phyloP scores from a whole-genome alignment of 1,140 invertebrate species.

The Drosophila sucinea region DNA sequence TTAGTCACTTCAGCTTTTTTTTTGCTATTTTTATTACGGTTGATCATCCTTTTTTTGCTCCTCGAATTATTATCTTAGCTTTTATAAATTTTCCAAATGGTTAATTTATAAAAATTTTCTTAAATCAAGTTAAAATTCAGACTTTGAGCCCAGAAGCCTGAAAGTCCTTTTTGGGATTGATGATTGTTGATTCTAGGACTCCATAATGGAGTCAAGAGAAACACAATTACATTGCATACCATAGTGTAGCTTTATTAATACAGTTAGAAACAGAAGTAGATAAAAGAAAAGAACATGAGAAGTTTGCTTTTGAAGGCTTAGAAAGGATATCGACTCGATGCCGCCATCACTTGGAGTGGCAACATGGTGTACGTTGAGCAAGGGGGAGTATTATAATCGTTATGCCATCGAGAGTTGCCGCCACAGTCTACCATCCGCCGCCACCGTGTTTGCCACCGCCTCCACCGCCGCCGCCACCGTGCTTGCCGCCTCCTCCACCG shows the following conservation, averaged over 20 bases:
- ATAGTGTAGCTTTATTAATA: constrained; percentile 19
- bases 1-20: too few relatives aligned
- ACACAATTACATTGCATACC: not conserved
- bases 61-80: too few relatives aligned
- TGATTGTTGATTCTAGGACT: too few relatives aligned
- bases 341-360: not conserved
- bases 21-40: too few relatives aligned
- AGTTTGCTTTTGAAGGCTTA: not conserved
- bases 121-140: too few relatives aligned
- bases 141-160: too few relatives aligned
- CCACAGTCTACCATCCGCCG: not conserved
- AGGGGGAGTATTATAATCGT: not conserved
- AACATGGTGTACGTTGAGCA: not conserved
- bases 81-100: too few relatives aligned
- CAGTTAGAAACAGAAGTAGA: constrained; percentile 19
- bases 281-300: not conserved
- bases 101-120: too few relatives aligned
- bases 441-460: not conserved
- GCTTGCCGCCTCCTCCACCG: constrained; percentile 5
- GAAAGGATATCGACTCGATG: not conserved
- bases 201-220: too few relatives aligned
- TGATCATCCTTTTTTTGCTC: too few relatives aligned
- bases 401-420: not conserved
- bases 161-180: too few relatives aligned
- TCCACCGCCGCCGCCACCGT: constrained; percentile 12